Evolutionary conservation across 2,888 invertebrate genomes (phyloP).

Genomic region (Thymelicus lineola): DNA sequence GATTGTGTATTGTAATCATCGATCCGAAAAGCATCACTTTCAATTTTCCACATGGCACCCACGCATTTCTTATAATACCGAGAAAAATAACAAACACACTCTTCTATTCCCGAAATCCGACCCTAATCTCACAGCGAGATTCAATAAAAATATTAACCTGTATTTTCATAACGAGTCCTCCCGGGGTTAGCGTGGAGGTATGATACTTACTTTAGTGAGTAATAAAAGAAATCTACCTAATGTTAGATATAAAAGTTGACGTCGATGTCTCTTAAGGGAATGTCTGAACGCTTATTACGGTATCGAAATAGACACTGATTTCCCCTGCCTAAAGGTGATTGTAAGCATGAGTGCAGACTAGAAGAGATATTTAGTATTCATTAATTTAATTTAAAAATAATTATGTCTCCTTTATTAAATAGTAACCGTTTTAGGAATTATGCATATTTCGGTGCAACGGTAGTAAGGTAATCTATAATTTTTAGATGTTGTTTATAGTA

Average conservation of each 20-base stretch:
- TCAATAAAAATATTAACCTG: slow-evolving; percentile 37
- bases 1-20: background rate
- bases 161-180: slow-evolving; percentile 36
- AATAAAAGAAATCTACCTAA: slow-evolving; percentile 37
- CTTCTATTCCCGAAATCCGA: slow-evolving; percentile 28
- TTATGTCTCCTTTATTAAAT: too few relatives aligned
- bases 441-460: too few relatives aligned
- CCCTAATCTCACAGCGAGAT: slow-evolving; percentile 31
- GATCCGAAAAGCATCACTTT: slow-evolving; percentile 21
- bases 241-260: slow-evolving; percentile 38
- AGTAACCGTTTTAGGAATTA: too few relatives aligned
- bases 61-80: slow-evolving; percentile 8
- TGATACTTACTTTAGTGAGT: slow-evolving; percentile 28
- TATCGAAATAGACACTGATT: slow-evolving; percentile 37
- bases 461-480: too few relatives aligned
- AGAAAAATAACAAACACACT: slow-evolving; percentile 21
- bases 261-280: slow-evolving; percentile 36
- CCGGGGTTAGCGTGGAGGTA: slow-evolving; percentile 38
- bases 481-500: too few relatives aligned
- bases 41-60: slow-evolving; percentile 30
- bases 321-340: slow-evolving; percentile 2
- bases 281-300: slow-evolving; percentile 39
- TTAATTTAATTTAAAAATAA: too few relatives aligned
- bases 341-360: background rate
- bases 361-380: too few relatives aligned